Conservation (phyloP, 1,140 invertebrate species). For the Sweltsa coloradensis region DNA sequence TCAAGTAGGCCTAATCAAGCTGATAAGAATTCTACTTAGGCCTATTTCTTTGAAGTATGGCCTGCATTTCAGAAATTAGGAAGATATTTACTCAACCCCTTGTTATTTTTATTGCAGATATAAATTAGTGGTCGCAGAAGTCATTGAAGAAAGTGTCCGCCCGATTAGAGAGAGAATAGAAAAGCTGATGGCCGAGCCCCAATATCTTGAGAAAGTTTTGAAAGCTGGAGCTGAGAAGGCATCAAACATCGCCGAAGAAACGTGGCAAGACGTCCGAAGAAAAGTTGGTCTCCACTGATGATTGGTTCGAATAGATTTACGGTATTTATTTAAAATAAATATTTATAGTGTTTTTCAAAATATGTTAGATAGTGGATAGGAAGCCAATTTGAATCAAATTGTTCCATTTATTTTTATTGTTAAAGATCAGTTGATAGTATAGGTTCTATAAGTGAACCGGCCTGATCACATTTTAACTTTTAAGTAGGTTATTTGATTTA, state of each 20-base stretch:
- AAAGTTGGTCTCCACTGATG: conserved; percentile 56
- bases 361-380: no score
- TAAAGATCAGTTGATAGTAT: no score
- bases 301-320: no score
- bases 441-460: no score
- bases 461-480: no score
- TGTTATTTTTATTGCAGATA: conserved; percentile 38
- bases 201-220: conserved; percentile 52
- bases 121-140: conserved; percentile 63
- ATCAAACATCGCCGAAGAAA: conserved; percentile 46
- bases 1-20: neutral
- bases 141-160: conserved; percentile 52
- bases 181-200: conserved; percentile 41
- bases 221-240: conserved; percentile 57
- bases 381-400: no score
- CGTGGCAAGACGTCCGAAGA: conserved; percentile 51
- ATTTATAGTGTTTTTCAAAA: no score
- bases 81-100: conserved; percentile 8
- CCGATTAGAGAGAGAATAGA: conserved; percentile 56
- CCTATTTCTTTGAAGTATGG: neutral
- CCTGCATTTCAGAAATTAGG: neutral
- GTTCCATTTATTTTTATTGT: no score
- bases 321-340: no score
- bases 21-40: neutral
- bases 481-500: no score